These are phyloP conservation scores for Saturnia pavonia DNA, from an alignment of 2,888 invertebrate genomes.

Conservation along the genomic window DNA sequence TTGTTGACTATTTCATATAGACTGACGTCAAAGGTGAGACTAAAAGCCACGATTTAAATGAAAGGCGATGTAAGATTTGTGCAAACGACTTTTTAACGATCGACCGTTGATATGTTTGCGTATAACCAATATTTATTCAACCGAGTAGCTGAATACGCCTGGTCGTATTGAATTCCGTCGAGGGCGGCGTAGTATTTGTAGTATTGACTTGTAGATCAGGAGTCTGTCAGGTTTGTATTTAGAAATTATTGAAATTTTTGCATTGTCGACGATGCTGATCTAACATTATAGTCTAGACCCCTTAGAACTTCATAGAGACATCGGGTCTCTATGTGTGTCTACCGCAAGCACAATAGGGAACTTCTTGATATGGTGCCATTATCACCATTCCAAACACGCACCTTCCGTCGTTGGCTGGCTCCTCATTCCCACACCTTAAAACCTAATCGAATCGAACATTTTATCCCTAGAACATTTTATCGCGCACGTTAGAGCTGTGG, in stretches of 20 bases:
- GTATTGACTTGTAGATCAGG: constrained; percentile 6
- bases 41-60: not conserved
- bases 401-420: too few relatives aligned
- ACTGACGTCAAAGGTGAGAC: not conserved
- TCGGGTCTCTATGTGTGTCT: too few relatives aligned
- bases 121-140: not conserved
- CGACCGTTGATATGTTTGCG: not conserved
- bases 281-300: too few relatives aligned
- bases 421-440: too few relatives aligned
- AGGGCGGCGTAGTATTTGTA: not conserved
- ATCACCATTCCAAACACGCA: too few relatives aligned
- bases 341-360: too few relatives aligned
- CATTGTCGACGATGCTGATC: too few relatives aligned
- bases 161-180: not conserved
- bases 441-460: too few relatives aligned
- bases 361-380: too few relatives aligned
- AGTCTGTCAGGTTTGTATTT: not conserved
- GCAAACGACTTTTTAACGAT: constrained; percentile 7
- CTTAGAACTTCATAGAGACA: too few relatives aligned
- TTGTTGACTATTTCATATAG: not conserved
- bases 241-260: not conserved
- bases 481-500: too few relatives aligned
- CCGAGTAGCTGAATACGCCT: not conserved
- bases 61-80: not conserved
- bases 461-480: too few relatives aligned